Evolutionary conservation across 2,113 vertebrate genomes (phyloP), one percentile per base, ranked within the genome.

Genomic region (Equus przewalskii): DNA sequence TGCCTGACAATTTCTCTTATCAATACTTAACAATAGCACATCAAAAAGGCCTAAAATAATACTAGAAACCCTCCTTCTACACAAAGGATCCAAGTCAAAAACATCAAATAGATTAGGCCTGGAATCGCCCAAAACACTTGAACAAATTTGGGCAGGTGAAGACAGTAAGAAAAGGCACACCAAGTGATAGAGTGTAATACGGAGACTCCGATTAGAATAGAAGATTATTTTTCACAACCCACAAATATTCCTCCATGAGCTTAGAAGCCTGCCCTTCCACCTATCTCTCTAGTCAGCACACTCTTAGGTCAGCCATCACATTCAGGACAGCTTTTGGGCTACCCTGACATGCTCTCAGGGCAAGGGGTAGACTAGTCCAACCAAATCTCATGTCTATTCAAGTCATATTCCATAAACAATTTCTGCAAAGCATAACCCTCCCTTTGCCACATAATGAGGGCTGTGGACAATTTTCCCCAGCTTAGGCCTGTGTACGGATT

Each of bases 1-100:
- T 93, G n/a, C 56, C 89, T 78, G 26, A 65, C 22, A 41, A 83
- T 54, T 95, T 78, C 13, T 81, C 72, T 94, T 70, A 54, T 49
- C 21, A 30, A 58, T 82, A 65, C 54, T 96, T 95, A 78, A 78
- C 12, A 93, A 94, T 0, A n/a, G 19, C 14, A 82, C 46, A 92
- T 64, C 51, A 70, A 41, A 95, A 88, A 96, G 49, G 54, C 15
- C 36, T 72, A 84, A 76, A 65, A 78, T 82, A 62, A 58, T 62
- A 69, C 5, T 46, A 90, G 73, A 88, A 83, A 72, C 6, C 44
- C 19, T 49, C 70, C 73, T 83, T 80, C 16, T 36, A 56, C 5
- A n/a, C 9, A 94, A 7, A 84, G 12, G 19, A 80, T 64, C 44
- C n/a, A 60, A n/a, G 21, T 26, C 28, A 56, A 73, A 33, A 22